Evolutionary conservation across 2,113 vertebrate species (phyloP).

Genomic region (Oplegnathus fasciatus): DNA sequence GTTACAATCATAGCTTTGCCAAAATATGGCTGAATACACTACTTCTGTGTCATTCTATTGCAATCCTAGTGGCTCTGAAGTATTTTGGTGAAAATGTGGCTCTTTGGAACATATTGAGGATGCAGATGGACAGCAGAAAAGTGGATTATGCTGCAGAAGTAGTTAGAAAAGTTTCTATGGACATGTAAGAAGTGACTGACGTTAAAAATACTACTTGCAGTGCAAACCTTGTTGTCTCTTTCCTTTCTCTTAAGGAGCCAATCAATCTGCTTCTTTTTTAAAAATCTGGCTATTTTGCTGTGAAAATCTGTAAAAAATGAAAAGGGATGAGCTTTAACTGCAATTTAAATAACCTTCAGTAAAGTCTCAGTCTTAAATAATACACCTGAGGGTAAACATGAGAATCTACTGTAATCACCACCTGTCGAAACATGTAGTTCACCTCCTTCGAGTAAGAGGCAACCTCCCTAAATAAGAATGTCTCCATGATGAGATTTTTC

Average conservation of each 20-base stretch:
- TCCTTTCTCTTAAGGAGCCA: background rate
- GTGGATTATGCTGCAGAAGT: constrained; percentile 46
- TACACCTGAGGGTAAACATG: background rate
- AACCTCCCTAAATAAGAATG: constrained; percentile 76
- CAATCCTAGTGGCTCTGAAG: constrained; percentile 23
- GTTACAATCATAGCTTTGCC: constrained; percentile 20
- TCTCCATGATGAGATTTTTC: constrained; percentile 78
- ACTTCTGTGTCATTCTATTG: constrained; percentile 30
- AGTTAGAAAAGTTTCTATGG: constrained; percentile 30
- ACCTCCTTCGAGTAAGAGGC: constrained; percentile 67
- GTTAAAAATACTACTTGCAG: background rate
- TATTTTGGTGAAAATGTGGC: constrained; percentile 27
- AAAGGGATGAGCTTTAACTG: background rate
- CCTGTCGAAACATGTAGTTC: constrained; percentile 68
- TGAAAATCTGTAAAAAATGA: background rate
- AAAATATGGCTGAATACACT: constrained; percentile 25
- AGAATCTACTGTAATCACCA: constrained; percentile 52
- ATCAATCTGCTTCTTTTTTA: background rate
- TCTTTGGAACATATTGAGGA: constrained; percentile 54
- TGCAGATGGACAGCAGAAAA: constrained; percentile 48
- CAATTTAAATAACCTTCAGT: background rate
- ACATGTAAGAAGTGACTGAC: background rate
- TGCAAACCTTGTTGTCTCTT: background rate
- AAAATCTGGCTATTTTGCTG: background rate
- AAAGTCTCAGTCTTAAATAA: background rate